Evolutionary conservation across 2,113 vertebrate species (phyloP).

Genomic region (Syrmaticus mikado): DNA sequence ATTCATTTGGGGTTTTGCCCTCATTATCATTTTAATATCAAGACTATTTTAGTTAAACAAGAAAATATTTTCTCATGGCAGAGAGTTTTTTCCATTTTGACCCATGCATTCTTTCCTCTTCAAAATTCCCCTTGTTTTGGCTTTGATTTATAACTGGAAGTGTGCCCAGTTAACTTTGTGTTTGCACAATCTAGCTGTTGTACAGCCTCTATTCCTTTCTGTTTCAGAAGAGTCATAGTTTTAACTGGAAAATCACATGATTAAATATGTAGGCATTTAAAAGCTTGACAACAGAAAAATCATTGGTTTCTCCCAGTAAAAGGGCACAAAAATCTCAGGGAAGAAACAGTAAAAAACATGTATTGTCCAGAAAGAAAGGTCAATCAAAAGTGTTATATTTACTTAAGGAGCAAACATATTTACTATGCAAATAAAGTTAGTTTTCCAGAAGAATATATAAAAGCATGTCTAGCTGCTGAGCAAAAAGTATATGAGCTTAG

Average conservation of each 20-base stretch:
- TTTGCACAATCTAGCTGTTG: slow-evolving; percentile 54
- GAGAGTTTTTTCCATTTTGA: slow-evolving; percentile 61
- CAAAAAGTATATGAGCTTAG: background rate
- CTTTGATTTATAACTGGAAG: slow-evolving; percentile 63
- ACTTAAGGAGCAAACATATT: background rate
- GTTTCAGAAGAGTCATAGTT: slow-evolving; percentile 54
- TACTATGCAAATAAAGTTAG: background rate
- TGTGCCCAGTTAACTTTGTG: slow-evolving; percentile 25
- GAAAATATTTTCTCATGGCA: slow-evolving; percentile 65
- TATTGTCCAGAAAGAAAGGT: background rate
- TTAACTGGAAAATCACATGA: slow-evolving; percentile 61
- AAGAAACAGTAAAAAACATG: background rate
- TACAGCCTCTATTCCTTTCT: slow-evolving; percentile 35
- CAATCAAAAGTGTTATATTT: background rate
- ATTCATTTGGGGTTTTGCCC: slow-evolving; percentile 45
- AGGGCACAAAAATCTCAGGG: background rate
- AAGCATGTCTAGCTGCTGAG: background rate
- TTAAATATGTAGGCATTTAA: background rate
- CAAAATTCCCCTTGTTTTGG: slow-evolving; percentile 67
- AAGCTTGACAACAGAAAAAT: slow-evolving; percentile 11
- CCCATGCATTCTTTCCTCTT: slow-evolving; percentile 70
- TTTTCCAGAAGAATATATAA: background rate
- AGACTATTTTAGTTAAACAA: slow-evolving; percentile 63
- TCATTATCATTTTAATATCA: slow-evolving; percentile 64
- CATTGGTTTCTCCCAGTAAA: background rate